Conservation (phyloP, 23 tunicate genomes). For the Trididemnum clinides region DNA sequence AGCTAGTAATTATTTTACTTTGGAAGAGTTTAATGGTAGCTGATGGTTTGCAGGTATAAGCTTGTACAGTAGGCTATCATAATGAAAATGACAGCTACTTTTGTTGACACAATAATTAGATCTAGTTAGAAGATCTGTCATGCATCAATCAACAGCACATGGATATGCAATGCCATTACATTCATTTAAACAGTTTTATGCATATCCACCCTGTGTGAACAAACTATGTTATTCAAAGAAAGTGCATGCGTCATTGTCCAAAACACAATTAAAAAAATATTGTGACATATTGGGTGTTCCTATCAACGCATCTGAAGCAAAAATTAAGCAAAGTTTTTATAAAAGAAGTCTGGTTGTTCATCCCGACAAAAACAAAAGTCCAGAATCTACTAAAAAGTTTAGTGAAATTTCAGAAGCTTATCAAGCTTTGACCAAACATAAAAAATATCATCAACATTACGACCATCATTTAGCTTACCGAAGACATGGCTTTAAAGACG, state of each 20-base stretch:
- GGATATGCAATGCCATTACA: too few relatives aligned
- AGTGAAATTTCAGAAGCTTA: conserved; percentile 85
- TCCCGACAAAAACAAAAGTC: conserved; percentile 70
- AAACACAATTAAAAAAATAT: conserved; percentile 53
- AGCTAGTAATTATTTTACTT: too few relatives aligned
- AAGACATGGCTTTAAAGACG: neutral
- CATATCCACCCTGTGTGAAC: too few relatives aligned
- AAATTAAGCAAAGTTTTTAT: conserved; percentile 84
- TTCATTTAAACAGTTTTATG: too few relatives aligned
- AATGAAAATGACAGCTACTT: too few relatives aligned
- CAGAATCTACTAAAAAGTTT: conserved; percentile 45
- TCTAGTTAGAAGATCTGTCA: too few relatives aligned
- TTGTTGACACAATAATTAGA: too few relatives aligned
- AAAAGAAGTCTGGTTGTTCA: conserved; percentile 58
- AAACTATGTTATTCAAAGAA: neutral
- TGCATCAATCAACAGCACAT: too few relatives aligned
- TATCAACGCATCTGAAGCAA: conserved; percentile 62
- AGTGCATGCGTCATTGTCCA: neutral
- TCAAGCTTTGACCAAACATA: conserved; percentile 57
- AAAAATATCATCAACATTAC: neutral
- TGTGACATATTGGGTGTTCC: conserved; percentile 76
- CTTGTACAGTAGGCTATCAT: too few relatives aligned
- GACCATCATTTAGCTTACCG: neutral
- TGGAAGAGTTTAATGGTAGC: too few relatives aligned
- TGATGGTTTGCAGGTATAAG: too few relatives aligned